phyloP scores from a whole-genome alignment of 53 echinoderm and acorn worm species.

The Antedon mediterranea region DNA sequence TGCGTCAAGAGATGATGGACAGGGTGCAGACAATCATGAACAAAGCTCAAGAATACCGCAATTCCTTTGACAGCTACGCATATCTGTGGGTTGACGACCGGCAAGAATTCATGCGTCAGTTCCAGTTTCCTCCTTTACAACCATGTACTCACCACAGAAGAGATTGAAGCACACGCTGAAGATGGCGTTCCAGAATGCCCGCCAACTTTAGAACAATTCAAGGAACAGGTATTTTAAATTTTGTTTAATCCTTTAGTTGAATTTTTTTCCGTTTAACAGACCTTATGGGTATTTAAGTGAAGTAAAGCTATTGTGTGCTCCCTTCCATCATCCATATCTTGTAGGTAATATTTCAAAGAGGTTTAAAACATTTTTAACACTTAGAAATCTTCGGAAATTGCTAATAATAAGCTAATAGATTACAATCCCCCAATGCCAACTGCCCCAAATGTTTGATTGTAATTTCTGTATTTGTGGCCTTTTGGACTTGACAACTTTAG shows the following conservation, averaged over 20 bases:
- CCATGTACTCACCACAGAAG: conserved; percentile 91
- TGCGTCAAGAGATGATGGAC: conserved; percentile 92
- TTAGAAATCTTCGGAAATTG: no score
- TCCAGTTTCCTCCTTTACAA: conserved; percentile 96
- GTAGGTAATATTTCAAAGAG: no score
- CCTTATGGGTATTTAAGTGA: no score
- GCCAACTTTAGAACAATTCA: conserved; percentile 87
- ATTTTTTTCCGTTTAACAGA: no score
- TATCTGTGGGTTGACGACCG: conserved; percentile 98
- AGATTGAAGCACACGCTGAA: conserved; percentile 96
- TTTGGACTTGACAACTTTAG: no score
- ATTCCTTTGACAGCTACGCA: conserved; percentile 94
- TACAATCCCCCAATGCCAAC: no score
- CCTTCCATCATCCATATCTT: no score
- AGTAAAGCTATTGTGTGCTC: no score
- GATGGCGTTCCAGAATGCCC: conserved; percentile 96
- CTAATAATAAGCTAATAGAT: no score
- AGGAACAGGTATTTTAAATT: conserved; percentile 56
- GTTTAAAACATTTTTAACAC: no score
- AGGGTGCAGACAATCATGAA: conserved; percentile 95
- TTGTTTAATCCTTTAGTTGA: neutral
- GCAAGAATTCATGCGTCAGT: conserved; percentile 99
- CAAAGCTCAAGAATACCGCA: conserved; percentile 93
- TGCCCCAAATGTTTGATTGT: no score
- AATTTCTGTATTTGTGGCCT: no score